These are phyloP conservation scores for Leptinotarsa tumamoca DNA, from an alignment of 2,888 invertebrate genomes.

Conservation along the genomic window DNA sequence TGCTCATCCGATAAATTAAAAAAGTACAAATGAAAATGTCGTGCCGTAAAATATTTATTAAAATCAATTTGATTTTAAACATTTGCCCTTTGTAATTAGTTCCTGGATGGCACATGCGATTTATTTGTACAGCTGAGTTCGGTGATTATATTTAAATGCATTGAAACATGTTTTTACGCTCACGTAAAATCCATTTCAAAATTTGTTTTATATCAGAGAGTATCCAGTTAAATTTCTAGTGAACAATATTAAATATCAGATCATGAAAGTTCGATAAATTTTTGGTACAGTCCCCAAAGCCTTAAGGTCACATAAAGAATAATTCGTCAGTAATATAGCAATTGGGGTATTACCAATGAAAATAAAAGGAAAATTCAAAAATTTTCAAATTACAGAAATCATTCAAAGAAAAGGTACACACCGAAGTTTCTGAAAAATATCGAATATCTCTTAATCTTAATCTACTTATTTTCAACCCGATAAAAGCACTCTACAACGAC, in stretches of 20 bases:
- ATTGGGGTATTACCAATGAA: too few species aligned
- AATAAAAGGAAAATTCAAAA: too few species aligned
- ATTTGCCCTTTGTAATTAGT: slow-evolving; percentile 25
- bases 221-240: not conserved
- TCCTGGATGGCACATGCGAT: slow-evolving; percentile 3
- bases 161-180: not conserved
- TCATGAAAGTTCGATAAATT: not conserved
- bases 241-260: not conserved
- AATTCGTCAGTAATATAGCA: too few species aligned
- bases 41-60: slow-evolving; percentile 20
- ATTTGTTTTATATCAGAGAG: not conserved
- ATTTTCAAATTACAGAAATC: too few species aligned
- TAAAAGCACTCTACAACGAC: not conserved
- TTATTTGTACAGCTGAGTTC: slow-evolving; percentile 9
- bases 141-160: slow-evolving; percentile 4
- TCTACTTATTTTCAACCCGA: not conserved
- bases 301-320: too few species aligned
- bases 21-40: slow-evolving; percentile 25
- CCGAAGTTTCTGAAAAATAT: not conserved
- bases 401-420: too few species aligned
- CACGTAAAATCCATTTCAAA: not conserved
- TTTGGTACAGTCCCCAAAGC: too few species aligned
- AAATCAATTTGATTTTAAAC: slow-evolving; percentile 24
- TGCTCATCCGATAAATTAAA: slow-evolving; percentile 21
- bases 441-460: not conserved